Conservation (phyloP, 64 coral and sea anemone species). For the Platygyra sinensis region DNA sequence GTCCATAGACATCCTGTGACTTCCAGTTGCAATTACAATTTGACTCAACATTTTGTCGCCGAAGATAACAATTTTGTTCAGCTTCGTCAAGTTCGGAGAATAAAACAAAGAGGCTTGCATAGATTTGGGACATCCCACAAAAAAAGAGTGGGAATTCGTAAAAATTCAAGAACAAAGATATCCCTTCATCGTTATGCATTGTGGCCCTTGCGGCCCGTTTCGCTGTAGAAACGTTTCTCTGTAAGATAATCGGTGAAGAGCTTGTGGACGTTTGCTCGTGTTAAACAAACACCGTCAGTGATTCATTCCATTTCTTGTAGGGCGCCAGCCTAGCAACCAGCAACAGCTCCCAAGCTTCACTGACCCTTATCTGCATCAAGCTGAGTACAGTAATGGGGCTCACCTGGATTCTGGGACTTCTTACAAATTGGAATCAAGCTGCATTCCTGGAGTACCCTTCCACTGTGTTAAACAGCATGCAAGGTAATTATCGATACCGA, state of each 20-base stretch:
- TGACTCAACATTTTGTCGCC: no score
- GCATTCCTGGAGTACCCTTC: slow-evolving; percentile 2
- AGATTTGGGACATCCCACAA: no score
- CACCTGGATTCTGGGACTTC: slow-evolving; percentile 22
- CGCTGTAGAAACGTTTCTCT: no score
- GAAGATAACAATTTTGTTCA: no score
- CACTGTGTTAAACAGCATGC: slow-evolving; percentile 12
- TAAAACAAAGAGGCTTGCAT: no score
- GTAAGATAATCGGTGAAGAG: neutral
- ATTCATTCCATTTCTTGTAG: neutral
- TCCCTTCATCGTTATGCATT: no score
- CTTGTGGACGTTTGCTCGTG: neutral
- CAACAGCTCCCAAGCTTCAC: neutral
- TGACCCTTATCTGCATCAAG: neutral
- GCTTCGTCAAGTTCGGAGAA: no score
- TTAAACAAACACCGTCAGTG: neutral
- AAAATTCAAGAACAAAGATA: no score
- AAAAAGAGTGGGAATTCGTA: no score
- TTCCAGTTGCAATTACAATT: no score
- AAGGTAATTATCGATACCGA: neutral
- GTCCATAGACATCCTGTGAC: no score
- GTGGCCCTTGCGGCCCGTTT: no score
- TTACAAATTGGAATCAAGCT: slow-evolving; percentile 10
- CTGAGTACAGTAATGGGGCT: slow-evolving; percentile 33
- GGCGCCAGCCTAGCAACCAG: neutral